A percentile compares a stretch with the other conserved stretches of the same genome.
Conservation (phyloP, 2,113 vertebrate genomes). For the Hipposideros armiger region DNA sequence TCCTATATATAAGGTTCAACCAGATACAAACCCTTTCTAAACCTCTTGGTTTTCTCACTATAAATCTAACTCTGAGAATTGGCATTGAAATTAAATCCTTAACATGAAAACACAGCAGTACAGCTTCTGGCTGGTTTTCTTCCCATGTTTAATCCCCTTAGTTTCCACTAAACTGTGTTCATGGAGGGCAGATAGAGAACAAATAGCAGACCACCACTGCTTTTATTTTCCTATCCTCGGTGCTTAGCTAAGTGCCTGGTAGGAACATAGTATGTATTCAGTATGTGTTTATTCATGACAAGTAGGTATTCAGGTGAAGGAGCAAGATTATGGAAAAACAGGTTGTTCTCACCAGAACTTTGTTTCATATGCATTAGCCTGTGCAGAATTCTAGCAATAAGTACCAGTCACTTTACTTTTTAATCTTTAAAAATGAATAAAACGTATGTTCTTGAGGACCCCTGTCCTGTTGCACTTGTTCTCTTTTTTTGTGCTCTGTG, state of each 20-base stretch:
- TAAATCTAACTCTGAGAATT: neutral
- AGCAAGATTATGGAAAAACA: neutral
- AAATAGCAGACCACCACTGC: neutral
- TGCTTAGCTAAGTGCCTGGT: neutral
- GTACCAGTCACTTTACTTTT: neutral
- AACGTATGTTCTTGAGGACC: neutral
- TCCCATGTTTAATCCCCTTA: neutral
- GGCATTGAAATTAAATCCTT: neutral
- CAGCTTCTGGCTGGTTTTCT: neutral
- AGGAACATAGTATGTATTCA: neutral
- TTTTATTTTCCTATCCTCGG: neutral
- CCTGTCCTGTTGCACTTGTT: neutral
- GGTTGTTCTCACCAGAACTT: neutral
- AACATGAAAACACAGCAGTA: neutral
- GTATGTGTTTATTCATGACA: neutral
- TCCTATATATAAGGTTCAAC: rapidly evolving
- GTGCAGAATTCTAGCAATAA: neutral
- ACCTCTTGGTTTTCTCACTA: neutral
- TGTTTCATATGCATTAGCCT: neutral
- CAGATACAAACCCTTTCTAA: too few species aligned
- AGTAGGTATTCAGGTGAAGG: neutral
- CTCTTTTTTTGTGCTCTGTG: neutral
- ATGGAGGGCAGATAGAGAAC: neutral
- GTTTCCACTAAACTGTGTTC: neutral
- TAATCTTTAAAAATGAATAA: neutral